phyloP scores from a whole-genome alignment of 2,888 invertebrate species.

The Monoplex corrugatus region DNA sequence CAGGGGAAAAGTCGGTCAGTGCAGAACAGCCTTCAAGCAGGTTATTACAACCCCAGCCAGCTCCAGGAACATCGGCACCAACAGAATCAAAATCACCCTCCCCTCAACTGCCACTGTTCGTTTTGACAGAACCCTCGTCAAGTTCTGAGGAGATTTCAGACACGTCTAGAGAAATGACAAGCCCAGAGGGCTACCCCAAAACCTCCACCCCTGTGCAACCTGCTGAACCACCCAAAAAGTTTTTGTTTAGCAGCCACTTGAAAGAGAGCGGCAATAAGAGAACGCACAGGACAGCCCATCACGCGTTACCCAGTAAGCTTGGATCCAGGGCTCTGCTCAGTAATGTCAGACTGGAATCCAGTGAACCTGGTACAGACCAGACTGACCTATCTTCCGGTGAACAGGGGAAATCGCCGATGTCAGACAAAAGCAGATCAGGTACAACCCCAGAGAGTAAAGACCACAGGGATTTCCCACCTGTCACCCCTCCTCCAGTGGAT shows the following conservation, averaged over 20 bases:
- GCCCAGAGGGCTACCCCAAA: conserved; percentile 17
- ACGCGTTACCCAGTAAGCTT: not conserved
- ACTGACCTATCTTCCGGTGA: not conserved
- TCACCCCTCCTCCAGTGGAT: conserved; percentile 15
- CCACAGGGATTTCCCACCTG: not conserved
- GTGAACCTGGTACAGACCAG: not conserved
- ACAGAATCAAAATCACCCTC: not conserved
- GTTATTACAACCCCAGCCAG: too few species aligned
- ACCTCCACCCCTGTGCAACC: not conserved
- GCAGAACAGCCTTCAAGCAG: not conserved
- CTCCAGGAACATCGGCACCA: not conserved
- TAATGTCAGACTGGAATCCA: not conserved
- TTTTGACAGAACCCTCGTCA: not conserved
- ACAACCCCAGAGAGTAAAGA: not conserved
- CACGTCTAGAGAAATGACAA: not conserved
- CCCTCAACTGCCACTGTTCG: conserved; percentile 4
- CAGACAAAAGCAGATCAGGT: not conserved
- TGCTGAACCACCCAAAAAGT: not conserved
- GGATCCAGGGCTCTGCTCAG: not conserved
- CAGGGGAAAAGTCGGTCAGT: not conserved
- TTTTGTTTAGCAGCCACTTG: not conserved
- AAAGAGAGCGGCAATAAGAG: not conserved
- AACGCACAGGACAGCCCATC: not conserved
- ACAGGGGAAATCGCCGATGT: not conserved
- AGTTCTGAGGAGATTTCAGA: not conserved